Evolutionary conservation across 2,113 vertebrate genomes (phyloP).

Genomic region (Bos javanicus): DNA sequence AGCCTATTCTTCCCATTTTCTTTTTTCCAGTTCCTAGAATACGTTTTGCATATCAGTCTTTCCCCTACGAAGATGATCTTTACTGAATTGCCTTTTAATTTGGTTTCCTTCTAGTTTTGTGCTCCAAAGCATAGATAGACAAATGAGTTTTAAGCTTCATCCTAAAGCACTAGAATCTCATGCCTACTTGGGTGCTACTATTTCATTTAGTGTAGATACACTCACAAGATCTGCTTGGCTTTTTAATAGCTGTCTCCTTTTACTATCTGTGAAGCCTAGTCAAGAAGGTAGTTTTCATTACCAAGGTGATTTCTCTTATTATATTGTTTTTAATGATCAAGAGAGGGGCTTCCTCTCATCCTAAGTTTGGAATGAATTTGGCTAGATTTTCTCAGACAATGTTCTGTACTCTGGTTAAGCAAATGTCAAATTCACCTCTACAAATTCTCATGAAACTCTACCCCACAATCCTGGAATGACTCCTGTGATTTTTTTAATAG

Average conservation of each 20-base stretch:
- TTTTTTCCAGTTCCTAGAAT: background rate
- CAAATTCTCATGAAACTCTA: background rate
- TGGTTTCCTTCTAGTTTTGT: background rate
- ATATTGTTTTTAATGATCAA: background rate
- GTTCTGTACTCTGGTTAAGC: background rate
- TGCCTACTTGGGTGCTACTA: background rate
- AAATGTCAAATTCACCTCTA: slow-evolving; percentile 17
- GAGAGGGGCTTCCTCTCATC: background rate
- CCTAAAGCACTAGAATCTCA: background rate
- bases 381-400: background rate
- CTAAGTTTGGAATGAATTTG: background rate
- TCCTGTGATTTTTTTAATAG: background rate
- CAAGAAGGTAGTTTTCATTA: background rate
- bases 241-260: background rate
- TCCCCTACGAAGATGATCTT: background rate
- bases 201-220: background rate
- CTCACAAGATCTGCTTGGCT: background rate
- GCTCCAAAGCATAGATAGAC: background rate
- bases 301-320: background rate
- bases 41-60: background rate
- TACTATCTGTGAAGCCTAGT: background rate
- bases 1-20: background rate
- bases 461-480: background rate
- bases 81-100: background rate
- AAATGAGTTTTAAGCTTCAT: background rate